A percentile compares a stretch with the other conserved stretches of the same genome.
These are phyloP conservation scores for Hyphantria cunea DNA, from an alignment of 1,140 invertebrate genomes.

Conservation along the genomic window DNA sequence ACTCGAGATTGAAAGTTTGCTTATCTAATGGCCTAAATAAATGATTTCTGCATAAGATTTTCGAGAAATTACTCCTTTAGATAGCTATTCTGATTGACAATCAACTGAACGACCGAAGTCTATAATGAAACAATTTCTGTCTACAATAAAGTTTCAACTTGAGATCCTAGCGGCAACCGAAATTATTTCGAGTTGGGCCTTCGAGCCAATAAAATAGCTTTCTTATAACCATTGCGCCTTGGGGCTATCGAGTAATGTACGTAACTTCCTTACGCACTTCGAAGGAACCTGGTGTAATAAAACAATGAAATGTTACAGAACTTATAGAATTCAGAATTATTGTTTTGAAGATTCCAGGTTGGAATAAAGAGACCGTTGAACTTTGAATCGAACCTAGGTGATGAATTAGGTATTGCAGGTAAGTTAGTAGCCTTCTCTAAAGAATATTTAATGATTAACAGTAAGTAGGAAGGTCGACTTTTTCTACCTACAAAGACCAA, in stretches of 20 bases:
- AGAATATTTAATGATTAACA: constrained; percentile 32
- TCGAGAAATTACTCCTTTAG: constrained; percentile 1
- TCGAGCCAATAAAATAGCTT: constrained; percentile 51
- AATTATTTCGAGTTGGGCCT: constrained; percentile 46
- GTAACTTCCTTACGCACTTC: constrained; percentile 42
- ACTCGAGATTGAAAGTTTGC: constrained; percentile 63
- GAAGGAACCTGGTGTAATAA: constrained; percentile 38
- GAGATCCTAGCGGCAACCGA: constrained; percentile 40
- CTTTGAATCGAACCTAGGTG: constrained; percentile 24
- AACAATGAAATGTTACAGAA: constrained; percentile 51
- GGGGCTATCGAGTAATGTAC: constrained; percentile 42
- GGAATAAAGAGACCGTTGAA: constrained; percentile 26
- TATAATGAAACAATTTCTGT: constrained; percentile 45
- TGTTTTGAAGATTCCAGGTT: constrained; percentile 29
- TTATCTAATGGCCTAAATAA: constrained; percentile 33
- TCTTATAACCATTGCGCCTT: constrained; percentile 46
- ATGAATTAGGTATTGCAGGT: constrained; percentile 37
- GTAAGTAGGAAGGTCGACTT: no score
- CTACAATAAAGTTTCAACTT: constrained; percentile 46
- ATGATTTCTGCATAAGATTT: constrained; percentile 12
- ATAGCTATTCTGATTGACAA: constrained; percentile 29
- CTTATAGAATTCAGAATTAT: constrained; percentile 42
- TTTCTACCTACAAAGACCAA: neutral
- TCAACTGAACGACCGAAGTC: constrained; percentile 20
- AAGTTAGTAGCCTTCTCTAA: constrained; percentile 28